Evolutionary conservation across 2,797 vertebrate genomes (phyloP).

Genomic region (Dendrocincla fuliginosa): DNA sequence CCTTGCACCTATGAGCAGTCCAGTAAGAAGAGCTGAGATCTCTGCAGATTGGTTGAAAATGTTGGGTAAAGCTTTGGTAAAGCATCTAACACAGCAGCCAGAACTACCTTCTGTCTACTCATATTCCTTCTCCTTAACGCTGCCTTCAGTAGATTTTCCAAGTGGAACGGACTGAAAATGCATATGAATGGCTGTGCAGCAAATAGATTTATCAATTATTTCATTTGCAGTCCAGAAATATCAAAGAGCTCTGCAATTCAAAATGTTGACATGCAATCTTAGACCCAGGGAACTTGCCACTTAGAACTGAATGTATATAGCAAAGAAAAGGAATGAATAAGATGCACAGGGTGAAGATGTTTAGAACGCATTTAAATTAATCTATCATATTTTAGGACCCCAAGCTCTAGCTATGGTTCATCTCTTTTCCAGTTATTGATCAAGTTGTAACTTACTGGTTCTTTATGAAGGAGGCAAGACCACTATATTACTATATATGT

Average conservation of each 20-base stretch:
- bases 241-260: not conserved
- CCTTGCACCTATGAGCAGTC: not conserved
- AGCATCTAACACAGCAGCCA: not conserved
- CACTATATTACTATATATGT: not conserved
- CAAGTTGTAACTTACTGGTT: not conserved
- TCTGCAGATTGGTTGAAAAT: not conserved
- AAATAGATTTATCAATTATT: not conserved
- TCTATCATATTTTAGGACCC: not conserved
- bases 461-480: not conserved
- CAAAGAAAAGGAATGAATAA: not conserved
- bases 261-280: not conserved
- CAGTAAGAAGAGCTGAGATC: not conserved
- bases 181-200: not conserved
- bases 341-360: not conserved
- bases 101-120: not conserved
- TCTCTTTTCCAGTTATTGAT: slow-evolving; percentile 9
- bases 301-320: not conserved
- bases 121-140: rapidly evolving
- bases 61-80: not conserved
- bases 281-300: not conserved
- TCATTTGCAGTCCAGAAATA: not conserved
- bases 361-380: slow-evolving; percentile 11
- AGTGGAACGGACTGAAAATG: not conserved
- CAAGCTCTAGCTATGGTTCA: not conserved
- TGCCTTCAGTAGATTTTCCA: not conserved